Percentiles rank a stretch among this genome's conserved stretches.
Conservation (phyloP, 2,797 vertebrate genomes). For the Sylvia borin region DNA sequence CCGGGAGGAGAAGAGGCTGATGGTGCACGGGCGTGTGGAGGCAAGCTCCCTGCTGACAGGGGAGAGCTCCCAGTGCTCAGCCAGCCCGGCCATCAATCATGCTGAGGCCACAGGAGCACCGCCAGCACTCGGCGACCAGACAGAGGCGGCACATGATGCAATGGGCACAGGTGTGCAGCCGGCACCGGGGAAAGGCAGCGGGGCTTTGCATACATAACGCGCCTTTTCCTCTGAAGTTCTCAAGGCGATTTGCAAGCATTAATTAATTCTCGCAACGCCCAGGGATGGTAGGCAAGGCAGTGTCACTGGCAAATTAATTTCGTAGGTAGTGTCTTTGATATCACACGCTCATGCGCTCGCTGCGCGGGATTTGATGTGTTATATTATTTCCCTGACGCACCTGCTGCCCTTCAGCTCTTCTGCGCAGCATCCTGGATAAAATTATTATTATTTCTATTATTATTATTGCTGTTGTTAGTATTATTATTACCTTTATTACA, state of each 20-base stretch:
- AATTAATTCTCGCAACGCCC: constrained; percentile 65
- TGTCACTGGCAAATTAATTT: constrained; percentile 66
- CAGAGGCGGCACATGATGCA: constrained; percentile 62
- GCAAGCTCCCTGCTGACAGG: neutral
- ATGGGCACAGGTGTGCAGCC: constrained; percentile 69
- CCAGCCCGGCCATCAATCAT: constrained; percentile 25
- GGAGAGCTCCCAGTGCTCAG: constrained; percentile 13
- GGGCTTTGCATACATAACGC: constrained; percentile 45
- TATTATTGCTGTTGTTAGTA: constrained; percentile 3
- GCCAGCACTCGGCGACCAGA: neutral
- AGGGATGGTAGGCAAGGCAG: constrained; percentile 55
- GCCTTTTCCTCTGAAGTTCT: constrained; percentile 63
- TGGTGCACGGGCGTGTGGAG: neutral
- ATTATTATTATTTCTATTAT: constrained; percentile 23
- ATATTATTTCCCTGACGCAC: constrained; percentile 30
- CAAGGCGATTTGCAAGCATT: constrained; percentile 54
- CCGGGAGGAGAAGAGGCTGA: constrained; percentile 28
- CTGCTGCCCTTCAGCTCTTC: constrained; percentile 63
- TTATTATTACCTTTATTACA: neutral
- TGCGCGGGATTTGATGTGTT: neutral
- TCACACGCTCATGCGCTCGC: neutral
- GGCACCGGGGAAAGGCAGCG: constrained; percentile 22
- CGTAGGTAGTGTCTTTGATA: constrained; percentile 64
- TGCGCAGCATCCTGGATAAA: neutral
- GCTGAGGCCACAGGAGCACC: neutral